These are phyloP conservation scores for Deroplatys truncata DNA, from an alignment of 2,888 invertebrate species.

Conservation along the genomic window DNA sequence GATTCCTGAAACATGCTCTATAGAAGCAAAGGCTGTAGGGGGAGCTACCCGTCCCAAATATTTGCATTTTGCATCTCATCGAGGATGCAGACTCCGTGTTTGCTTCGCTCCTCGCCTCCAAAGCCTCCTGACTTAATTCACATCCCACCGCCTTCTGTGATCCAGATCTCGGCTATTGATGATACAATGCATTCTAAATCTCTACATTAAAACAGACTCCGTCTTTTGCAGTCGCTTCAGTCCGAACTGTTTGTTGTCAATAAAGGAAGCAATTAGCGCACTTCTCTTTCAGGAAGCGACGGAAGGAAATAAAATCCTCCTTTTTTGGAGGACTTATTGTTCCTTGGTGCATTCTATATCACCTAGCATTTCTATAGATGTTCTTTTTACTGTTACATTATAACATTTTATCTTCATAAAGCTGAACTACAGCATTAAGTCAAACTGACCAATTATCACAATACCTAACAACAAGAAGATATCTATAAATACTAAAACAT, in stretches of 20 bases:
- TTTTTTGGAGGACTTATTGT: too few species aligned
- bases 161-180: not conserved
- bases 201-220: not conserved
- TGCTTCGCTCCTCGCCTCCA: not conserved
- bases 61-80: conserved; percentile 10
- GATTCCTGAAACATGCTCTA: not conserved
- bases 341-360: too few species aligned
- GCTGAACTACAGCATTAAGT: too few species aligned
- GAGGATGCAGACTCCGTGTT: not conserved
- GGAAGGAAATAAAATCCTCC: not conserved
- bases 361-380: too few species aligned
- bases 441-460: too few species aligned
- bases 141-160: not conserved
- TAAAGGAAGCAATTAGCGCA: not conserved
- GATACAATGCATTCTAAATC: not conserved
- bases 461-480: too few species aligned
- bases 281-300: not conserved
- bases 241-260: not conserved
- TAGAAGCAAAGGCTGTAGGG: not conserved
- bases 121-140: not conserved
- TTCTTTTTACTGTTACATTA: too few species aligned
- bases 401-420: too few species aligned
- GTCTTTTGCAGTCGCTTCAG: not conserved
- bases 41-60: not conserved
- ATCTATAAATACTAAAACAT: too few species aligned